These are phyloP conservation scores for Pantala flavescens DNA, from an alignment of 1,140 invertebrate species.

Conservation along the genomic window DNA sequence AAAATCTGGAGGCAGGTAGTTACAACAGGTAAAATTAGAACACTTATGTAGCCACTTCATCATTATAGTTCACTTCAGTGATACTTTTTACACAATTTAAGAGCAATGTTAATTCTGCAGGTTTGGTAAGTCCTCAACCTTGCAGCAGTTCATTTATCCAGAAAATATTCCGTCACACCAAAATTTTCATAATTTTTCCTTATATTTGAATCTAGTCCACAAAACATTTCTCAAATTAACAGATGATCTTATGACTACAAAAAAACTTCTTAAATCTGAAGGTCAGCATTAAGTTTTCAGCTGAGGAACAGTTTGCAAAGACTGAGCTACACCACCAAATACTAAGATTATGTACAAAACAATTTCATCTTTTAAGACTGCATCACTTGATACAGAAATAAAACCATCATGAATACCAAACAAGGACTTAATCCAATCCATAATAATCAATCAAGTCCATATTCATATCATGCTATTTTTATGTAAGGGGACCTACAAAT, in stretches of 20 bases:
- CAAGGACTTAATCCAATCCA: not conserved
- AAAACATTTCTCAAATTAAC: not conserved
- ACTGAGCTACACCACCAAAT: not conserved
- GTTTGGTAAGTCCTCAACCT: not conserved
- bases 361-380: not conserved
- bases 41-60: not conserved
- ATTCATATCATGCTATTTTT: not conserved
- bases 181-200: not conserved
- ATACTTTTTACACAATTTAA: not conserved
- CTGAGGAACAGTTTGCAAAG: not conserved
- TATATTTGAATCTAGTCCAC: not conserved
- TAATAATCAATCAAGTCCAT: not conserved
- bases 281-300: not conserved
- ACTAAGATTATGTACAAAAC: not conserved
- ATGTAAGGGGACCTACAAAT: not conserved
- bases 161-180: not conserved
- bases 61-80: not conserved
- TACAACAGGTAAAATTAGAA: slow-evolving; percentile 3
- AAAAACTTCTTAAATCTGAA: not conserved
- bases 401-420: not conserved
- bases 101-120: not conserved
- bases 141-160: not conserved
- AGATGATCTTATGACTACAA: not conserved
- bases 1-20: not conserved
- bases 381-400: not conserved